A percentile compares a stretch with the other conserved stretches of the same genome.
These are phyloP conservation scores for Corella eumyota DNA, from an alignment of 23 tunicate genomes.

Conservation along the genomic window DNA sequence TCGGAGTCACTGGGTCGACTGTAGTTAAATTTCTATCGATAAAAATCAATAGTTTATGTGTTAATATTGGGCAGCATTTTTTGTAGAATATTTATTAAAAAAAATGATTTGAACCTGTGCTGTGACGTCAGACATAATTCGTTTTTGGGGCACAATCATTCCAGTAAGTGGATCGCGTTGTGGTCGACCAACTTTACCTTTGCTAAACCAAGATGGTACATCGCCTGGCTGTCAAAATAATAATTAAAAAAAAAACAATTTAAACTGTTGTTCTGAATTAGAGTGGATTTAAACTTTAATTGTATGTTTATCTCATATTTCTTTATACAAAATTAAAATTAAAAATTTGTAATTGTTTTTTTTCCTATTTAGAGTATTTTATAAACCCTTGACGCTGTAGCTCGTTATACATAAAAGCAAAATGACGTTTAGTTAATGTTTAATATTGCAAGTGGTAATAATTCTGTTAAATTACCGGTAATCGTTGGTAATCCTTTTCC, in stretches of 20 bases:
- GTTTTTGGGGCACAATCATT: constrained; percentile 78
- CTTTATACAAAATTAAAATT: background rate
- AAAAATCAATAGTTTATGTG: too few species aligned
- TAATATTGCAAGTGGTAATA: background rate
- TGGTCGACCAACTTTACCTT: constrained; percentile 91
- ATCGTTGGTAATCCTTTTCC: constrained; percentile 39
- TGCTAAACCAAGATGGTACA: constrained; percentile 88
- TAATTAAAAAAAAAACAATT: background rate
- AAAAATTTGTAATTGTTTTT: background rate
- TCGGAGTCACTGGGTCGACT: constrained; percentile 72
- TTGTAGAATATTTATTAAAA: background rate
- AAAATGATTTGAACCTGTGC: constrained; percentile 67
- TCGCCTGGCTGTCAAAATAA: constrained; percentile 66
- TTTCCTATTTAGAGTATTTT: background rate
- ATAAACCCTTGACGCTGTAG: background rate
- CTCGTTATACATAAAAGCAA: background rate
- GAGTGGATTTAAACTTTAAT: background rate
- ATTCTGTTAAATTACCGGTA: constrained; percentile 43
- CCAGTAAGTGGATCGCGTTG: constrained; percentile 82
- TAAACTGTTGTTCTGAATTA: background rate
- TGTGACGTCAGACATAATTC: constrained; percentile 90
- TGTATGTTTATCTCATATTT: too few species aligned
- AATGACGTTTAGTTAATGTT: background rate
- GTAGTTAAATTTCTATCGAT: constrained; percentile 31
- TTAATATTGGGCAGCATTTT: background rate